Base-by-base conservation (phyloP, 2,797 vertebrate genomes). In the Pitangus sulphuratus region DNA sequence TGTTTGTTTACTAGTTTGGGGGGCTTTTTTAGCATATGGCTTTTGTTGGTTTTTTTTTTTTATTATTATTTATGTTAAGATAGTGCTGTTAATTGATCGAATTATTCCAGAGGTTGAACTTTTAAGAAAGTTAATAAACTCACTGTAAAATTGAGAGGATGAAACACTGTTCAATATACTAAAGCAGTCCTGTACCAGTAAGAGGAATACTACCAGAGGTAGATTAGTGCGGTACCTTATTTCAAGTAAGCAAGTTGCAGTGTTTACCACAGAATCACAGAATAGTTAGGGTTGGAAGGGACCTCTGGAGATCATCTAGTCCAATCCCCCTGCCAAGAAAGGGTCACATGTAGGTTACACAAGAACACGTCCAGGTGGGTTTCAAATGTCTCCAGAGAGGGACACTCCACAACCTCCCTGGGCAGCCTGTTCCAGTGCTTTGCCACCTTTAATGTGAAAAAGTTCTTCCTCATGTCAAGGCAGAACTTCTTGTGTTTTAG, bases 161-260 rank as follows among this genome's bases (percentile, higher is more conserved):
- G 3, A 19, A 19, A 8, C 26, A 26, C 3, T 26, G 4, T 44
- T 54, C 45, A 60, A 12, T 39, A 39, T 30, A 61, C 5, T 69
- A 65, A 75, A 77, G 6, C 13, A 58, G 4, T 9, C 54, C 26
- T 5, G 0, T 26, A 33, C 15, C 26, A 24, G 15, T 58, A 69
- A 65, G 7, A 48, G 2, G 45, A 81, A 56, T 8, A 16, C 5
- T 51, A 28, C 26, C 8, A 39, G 24, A 39, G 7, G 7, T 54
- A n/a, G 2, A 30, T 40, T 39, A 54, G 6, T 0, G 1, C 9
- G 64, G 30, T 28, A 58, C 2, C 4, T 14, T 35, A 31, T 62
- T 79, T 85, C 56, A 79, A 54, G 20, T 33, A 75, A 70, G 6
- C 0, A 33, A 62, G 8, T 68, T 30, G 1, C 7, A 42, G n/a